phyloP scores from a whole-genome alignment of 2,113 vertebrate species.

The Smithornis capensis region DNA sequence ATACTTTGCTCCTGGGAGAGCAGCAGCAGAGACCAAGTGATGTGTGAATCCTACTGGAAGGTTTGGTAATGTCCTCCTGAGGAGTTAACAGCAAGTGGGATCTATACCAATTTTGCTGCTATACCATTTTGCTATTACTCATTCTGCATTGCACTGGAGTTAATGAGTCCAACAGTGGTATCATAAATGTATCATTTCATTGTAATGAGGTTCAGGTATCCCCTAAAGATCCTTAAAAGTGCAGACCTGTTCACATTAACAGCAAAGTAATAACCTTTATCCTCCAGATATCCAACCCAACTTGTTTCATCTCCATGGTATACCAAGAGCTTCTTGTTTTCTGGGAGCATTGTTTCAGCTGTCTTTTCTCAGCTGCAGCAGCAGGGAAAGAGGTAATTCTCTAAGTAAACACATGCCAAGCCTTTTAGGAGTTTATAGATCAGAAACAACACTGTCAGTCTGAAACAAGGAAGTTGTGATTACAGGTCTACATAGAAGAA shows the following conservation, averaged over 20 bases:
- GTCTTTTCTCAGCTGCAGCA: neutral
- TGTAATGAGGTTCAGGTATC: neutral
- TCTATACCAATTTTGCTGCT: neutral
- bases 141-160: neutral
- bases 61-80: neutral
- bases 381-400: neutral
- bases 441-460: neutral
- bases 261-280: neutral
- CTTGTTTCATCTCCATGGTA: neutral
- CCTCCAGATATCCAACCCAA: neutral
- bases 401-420: neutral
- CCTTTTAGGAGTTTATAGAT: slow-evolving; percentile 3
- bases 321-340: neutral
- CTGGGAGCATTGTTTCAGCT: neutral
- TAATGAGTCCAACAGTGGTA: neutral
- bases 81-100: neutral
- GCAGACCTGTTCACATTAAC: neutral
- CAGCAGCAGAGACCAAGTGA: neutral
- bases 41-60: neutral
- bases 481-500: slow-evolving; percentile 9
- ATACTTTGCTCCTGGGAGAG: neutral
- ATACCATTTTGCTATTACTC: no score
- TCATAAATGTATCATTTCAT: neutral
- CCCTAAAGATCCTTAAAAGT: neutral
- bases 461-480: slow-evolving; percentile 43